Base-by-base conservation (phyloP, 2,797 vertebrate species). In the Danio tinwini region DNA sequence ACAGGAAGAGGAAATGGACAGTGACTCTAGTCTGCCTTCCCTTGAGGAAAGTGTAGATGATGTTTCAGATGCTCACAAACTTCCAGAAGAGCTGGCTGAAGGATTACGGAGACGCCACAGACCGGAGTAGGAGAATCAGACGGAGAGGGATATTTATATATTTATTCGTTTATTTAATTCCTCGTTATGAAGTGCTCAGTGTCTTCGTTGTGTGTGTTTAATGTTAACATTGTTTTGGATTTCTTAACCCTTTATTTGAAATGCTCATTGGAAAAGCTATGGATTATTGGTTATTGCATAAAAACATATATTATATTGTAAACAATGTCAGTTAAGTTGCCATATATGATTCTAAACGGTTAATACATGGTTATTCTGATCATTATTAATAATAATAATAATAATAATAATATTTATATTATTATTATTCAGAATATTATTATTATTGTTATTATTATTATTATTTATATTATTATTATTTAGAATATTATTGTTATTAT, bases 71-170 rank as follows among this genome's bases (percentile, higher is more conserved):
- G 67, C 59, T 17, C 73, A 67, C 64, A 86, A 77, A 67, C 5
- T 13, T 5, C 1, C 44, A 16, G 86, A 90, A 76, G 76, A 81
- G 67, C 86, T 82, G 39, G 85, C 69, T 16, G 89, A 83, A 1
- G 91, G 88, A 56, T 88, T 97, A 83, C 92, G 96, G 79, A 90
- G 93, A 80, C 95, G 96, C 78, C 94, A 90, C 87, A 91, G 87
- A 88, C 93, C 85, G 0, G 93, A 95, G 88, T 95, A 89, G 7
- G 19, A 72, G 40, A 68, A 63, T 75, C 44, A 3, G 71, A 74
- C 61, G 47, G 16, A 82, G 82, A 62, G 80, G 81, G 76, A 8
- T 61, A 16, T 78, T 78, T 81, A 40, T 58, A 81, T 67, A 37
- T 77, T 70, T 74, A 76, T 52, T n/a, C n/a, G n/a, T n/a, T 37